phyloP scores from a whole-genome alignment of 2,113 vertebrate species.

The Catagonus wagneri region DNA sequence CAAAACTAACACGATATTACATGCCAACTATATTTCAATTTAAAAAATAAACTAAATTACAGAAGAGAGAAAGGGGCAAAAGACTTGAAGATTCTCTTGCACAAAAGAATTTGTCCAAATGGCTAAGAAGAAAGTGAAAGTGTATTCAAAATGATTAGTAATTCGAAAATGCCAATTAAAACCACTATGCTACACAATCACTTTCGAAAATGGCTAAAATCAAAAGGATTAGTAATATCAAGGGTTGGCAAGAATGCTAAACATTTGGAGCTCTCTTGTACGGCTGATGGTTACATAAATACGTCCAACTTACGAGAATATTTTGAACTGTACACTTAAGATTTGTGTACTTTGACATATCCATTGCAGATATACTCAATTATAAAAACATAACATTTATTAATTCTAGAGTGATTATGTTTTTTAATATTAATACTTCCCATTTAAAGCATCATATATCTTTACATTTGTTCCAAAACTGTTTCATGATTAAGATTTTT shows the following conservation, averaged over 20 bases:
- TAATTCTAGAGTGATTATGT: neutral
- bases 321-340: neutral
- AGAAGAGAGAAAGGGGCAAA: neutral
- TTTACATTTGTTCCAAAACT: neutral
- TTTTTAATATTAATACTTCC: slow-evolving; percentile 49
- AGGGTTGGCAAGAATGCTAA: neutral
- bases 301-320: slow-evolving; percentile 18
- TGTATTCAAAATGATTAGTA: slow-evolving; percentile 15
- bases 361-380: neutral
- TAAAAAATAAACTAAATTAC: neutral
- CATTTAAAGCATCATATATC: neutral
- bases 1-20: neutral
- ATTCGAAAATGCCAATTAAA: slow-evolving; percentile 22
- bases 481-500: neutral
- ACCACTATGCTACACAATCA: neutral
- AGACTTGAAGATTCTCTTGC: neutral
- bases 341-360: neutral
- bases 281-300: neutral
- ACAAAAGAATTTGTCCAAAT: neutral
- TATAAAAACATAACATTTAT: slow-evolving; percentile 10
- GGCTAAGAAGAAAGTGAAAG: slow-evolving; percentile 19
- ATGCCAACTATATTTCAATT: neutral
- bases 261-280: neutral
- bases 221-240: slow-evolving; percentile 48
- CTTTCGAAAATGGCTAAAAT: slow-evolving; percentile 8